Evolutionary conservation across 1,140 invertebrate species (phyloP).

Genomic region (Amphibalanus amphitrite): DNA sequence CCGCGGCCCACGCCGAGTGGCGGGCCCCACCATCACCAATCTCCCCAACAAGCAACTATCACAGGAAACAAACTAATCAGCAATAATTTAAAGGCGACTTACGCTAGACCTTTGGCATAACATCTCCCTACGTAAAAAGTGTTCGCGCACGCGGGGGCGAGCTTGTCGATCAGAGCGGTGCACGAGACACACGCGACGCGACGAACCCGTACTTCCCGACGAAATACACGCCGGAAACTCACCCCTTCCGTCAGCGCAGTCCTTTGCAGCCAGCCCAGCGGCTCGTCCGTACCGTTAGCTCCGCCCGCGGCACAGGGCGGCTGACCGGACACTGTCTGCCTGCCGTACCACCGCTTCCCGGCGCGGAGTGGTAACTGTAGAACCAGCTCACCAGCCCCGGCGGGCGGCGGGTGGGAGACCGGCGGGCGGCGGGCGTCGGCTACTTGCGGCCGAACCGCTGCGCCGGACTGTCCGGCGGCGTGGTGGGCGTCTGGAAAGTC

Average conservation of each 20-base stretch:
- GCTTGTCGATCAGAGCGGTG: neutral
- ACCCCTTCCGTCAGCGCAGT: neutral
- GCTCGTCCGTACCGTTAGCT: too few relatives aligned
- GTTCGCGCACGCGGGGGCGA: neutral
- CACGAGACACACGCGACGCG: neutral
- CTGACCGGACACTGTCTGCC: too few relatives aligned
- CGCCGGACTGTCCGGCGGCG: neutral
- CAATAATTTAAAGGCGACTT: neutral
- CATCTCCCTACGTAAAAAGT: neutral
- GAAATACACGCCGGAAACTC: neutral
- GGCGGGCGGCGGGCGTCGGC: too few relatives aligned
- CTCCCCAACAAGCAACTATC: neutral
- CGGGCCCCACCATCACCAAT: neutral
- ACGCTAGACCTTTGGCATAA: neutral
- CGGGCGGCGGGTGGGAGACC: too few relatives aligned
- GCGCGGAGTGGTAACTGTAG: too few relatives aligned
- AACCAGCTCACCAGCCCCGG: too few relatives aligned
- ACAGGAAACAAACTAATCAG: neutral
- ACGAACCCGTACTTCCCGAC: neutral
- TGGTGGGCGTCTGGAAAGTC: neutral
- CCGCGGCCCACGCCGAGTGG: too few relatives aligned
- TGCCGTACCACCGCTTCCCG: too few relatives aligned
- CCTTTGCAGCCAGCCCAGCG: too few relatives aligned
- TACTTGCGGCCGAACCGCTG: neutral
- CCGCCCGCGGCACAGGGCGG: too few relatives aligned